Percentiles rank a stretch among this genome's conserved stretches.
Conservation (phyloP, 2,888 invertebrate genomes). For the Anagyrus pseudococci region DNA sequence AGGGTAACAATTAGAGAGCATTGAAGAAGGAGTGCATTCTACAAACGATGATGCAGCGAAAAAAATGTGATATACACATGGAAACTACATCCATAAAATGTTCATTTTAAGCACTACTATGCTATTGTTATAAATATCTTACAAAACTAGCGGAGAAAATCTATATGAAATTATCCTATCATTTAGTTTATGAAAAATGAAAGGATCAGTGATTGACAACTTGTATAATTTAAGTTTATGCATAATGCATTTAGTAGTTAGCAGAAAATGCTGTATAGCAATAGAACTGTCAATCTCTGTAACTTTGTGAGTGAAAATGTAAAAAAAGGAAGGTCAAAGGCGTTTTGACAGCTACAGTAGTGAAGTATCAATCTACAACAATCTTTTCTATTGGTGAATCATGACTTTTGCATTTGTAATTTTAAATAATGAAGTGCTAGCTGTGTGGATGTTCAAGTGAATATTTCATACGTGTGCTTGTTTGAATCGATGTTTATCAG, state of each 20-base stretch:
- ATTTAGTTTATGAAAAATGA: constrained; percentile 14
- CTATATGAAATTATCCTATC: constrained; percentile 5
- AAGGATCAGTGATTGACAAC: constrained; percentile 20
- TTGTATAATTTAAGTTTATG: not conserved
- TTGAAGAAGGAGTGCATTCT: too few relatives aligned
- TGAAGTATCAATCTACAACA: constrained; percentile 25
- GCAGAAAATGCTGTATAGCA: too few relatives aligned
- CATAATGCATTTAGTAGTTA: too few relatives aligned
- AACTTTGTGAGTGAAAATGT: constrained; percentile 27
- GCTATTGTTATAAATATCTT: constrained; percentile 1
- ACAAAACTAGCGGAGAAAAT: constrained; percentile 15
- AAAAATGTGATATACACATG: too few relatives aligned
- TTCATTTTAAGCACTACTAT: constrained; percentile 8
- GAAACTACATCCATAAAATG: constrained; percentile 24
- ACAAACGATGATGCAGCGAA: too few relatives aligned
- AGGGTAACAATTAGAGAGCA: too few relatives aligned
- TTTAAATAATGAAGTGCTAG: constrained; percentile 23
- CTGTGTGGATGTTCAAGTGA: constrained; percentile 14
- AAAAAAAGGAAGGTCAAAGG: constrained; percentile 4
- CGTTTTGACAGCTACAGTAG: constrained; percentile 17
- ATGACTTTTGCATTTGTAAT: constrained; percentile 14
- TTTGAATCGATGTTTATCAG: constrained; percentile 19
- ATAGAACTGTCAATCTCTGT: constrained; percentile 21
- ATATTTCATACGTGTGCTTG: constrained; percentile 18
- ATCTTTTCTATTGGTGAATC: constrained; percentile 28